Conservation (phyloP, 2,797 vertebrate genomes). For the Myioborus melanocephalus region DNA sequence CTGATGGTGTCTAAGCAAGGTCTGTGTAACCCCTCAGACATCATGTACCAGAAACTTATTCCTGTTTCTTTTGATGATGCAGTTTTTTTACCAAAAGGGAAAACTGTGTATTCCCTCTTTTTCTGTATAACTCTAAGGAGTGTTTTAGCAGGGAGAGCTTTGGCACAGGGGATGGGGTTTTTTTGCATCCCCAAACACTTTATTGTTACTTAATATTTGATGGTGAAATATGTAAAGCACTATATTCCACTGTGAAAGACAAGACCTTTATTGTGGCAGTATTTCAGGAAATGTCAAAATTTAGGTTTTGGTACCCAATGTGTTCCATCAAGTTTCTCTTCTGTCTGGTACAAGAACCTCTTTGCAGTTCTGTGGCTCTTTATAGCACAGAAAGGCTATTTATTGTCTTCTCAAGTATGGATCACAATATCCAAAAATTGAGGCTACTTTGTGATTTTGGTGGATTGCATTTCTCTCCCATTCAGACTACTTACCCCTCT, state of each 20-base stretch:
- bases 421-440: neutral
- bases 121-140: neutral
- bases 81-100: neutral
- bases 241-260: neutral
- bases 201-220: neutral
- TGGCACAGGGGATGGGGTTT: accelerated
- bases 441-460: neutral
- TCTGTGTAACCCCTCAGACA: neutral
- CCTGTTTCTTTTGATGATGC: neutral
- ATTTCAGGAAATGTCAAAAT: neutral
- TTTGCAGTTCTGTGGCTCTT: neutral
- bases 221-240: neutral
- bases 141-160: neutral
- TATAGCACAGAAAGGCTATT: neutral
- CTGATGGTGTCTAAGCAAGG: neutral
- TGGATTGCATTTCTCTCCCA: neutral
- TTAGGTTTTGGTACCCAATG: neutral
- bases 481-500: neutral
- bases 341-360: neutral
- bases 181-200: neutral
- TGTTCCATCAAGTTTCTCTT: neutral
- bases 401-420: neutral
- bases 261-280: neutral
- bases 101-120: neutral
- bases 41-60: neutral